phyloP scores from a whole-genome alignment of 2,113 vertebrate genomes.

The Oreochromis aureus region DNA sequence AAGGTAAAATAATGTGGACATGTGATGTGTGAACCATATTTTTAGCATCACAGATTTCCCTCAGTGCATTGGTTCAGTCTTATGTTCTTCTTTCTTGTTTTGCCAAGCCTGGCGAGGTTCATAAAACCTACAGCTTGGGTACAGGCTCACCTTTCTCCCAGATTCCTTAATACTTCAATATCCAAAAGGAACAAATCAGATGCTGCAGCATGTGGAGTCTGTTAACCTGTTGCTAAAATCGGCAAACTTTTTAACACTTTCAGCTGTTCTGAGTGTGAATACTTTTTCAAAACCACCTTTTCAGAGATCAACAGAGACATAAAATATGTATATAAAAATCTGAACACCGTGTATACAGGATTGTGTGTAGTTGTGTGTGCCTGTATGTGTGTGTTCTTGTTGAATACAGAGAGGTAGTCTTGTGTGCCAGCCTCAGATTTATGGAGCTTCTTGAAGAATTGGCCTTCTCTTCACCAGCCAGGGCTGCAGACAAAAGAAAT shows the following conservation, averaged over 20 bases:
- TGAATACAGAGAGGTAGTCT: slow-evolving; percentile 19
- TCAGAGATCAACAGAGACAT: accelerated
- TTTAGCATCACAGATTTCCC: background rate
- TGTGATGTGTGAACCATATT: background rate
- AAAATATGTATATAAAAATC: background rate
- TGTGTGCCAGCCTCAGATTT: slow-evolving; percentile 48
- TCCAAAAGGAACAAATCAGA: background rate
- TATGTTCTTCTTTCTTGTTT: background rate
- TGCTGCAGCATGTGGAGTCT: background rate
- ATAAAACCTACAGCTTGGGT: background rate
- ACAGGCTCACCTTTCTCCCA: background rate
- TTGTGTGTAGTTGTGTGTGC: background rate
- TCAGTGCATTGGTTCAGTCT: background rate
- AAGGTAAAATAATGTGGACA: background rate
- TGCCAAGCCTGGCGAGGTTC: background rate
- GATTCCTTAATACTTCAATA: background rate
- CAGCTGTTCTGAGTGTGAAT: background rate
- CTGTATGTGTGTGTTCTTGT: background rate
- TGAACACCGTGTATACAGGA: accelerated
- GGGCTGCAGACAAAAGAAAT: slow-evolving; percentile 46
- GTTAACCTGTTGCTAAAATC: background rate
- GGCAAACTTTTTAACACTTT: background rate
- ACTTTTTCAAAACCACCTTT: background rate
- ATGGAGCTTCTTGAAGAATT: slow-evolving; percentile 41
- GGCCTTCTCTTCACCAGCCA: slow-evolving; percentile 37